These are phyloP conservation scores for Pan troglodytes DNA, from an alignment of 2,113 vertebrate genomes.

Conservation along the genomic window NHGRI_mPanTro3-v2.1_pri NC_072409.2:45833501-45834000, in stretches of 20 bases:
- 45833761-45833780: slow-evolving; percentile 19
- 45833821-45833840: neutral
- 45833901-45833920: neutral
- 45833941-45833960: neutral
- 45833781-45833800: neutral
- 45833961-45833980: neutral
- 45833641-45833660: neutral
- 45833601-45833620: neutral
- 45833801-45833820: neutral
- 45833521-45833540: neutral
- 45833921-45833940: no score
- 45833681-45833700: neutral
- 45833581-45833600: neutral
- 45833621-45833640: neutral
- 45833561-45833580: neutral
- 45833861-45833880: neutral
- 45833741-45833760: neutral
- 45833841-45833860: neutral
- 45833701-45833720: neutral
- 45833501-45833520: neutral
- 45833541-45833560: neutral
- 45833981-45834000: neutral
- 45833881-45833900: neutral
- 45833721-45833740: neutral
- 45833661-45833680: neutral